Base-by-base conservation (phyloP, 2,888 invertebrate species). In the Acleris laterana region DNA sequence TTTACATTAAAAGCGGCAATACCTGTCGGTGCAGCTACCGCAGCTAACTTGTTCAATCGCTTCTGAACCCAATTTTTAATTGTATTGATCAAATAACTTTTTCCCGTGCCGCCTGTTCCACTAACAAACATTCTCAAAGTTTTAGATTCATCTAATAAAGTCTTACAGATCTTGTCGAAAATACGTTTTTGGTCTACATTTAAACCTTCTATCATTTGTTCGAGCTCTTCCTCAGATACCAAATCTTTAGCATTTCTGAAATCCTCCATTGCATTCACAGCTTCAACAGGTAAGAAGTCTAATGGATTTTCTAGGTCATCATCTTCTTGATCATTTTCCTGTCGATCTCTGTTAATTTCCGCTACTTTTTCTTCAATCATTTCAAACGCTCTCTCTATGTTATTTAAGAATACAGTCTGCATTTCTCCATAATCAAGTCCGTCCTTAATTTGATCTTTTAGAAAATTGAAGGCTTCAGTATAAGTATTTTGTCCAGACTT, bases 101-200 rank as follows among this genome's bases (percentile, higher is more conserved):
- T 28, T 7, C 25, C 25, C 25, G 25, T 28, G 7, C 25, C 25
- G 6, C 25, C 25, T 28, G 25, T 28, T 28, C 25, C 25, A 28
- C 25, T 28, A 5, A 28, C 25, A 28, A 28, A 28, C 1, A 28
- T 6, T 28, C 25, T 9, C 6, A 32, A 32, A 9, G 6, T 32
- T 32, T 9, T 32, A 3, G 9, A 6, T 32, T 32, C 6, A 11
- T 32, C 69, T 19, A 38, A 57, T 32, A 75, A 44, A 17, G 52
- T 60, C 20, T 17, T 20, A 50, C 49, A 69, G 6, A 73, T 63
- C 51, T 66, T 65, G 57, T 73, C 69, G 58, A 76, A 76, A 28
- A 75, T 65, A 59, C 73, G 57, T 61, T 66, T 69, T 69, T 77
- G 74, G 68, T 77, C 75, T 16, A 19, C 28, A 11, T 77, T 77